These are phyloP conservation scores for Avahi laniger DNA, from an alignment of 2,797 vertebrate species.

Conservation along the genomic window DNA sequence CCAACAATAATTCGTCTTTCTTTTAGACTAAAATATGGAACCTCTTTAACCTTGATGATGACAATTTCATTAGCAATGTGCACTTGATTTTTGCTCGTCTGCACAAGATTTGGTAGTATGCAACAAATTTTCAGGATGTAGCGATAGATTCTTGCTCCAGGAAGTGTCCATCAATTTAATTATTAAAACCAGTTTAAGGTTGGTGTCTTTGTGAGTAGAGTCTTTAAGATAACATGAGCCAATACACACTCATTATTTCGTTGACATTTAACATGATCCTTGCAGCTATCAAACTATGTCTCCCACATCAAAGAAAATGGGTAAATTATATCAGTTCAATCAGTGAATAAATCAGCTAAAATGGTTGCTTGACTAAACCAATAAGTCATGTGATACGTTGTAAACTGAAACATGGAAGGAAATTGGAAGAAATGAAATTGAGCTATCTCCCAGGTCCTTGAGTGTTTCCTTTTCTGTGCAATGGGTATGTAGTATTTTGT, in stretches of 20 bases:
- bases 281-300: neutral
- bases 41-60: neutral
- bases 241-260: neutral
- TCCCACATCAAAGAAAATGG: neutral
- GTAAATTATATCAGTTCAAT: neutral
- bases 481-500: neutral
- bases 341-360: neutral
- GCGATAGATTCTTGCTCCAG: neutral
- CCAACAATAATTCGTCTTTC: neutral
- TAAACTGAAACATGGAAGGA: neutral
- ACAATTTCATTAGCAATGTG: neutral
- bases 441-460: neutral
- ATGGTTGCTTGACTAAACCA: neutral
- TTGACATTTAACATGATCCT: neutral
- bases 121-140: neutral
- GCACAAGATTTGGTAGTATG: neutral
- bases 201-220: neutral
- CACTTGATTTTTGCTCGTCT: neutral
- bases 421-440: neutral
- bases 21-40: neutral
- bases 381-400: neutral
- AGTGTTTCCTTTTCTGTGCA: slow-evolving; percentile 33
- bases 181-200: neutral
- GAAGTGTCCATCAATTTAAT: slow-evolving; percentile 9
- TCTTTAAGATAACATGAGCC: neutral